A percentile compares a stretch with the other conserved stretches of the same genome.
Conservation (phyloP, 2,113 vertebrate genomes). For the Phaethornis superciliosus region DNA sequence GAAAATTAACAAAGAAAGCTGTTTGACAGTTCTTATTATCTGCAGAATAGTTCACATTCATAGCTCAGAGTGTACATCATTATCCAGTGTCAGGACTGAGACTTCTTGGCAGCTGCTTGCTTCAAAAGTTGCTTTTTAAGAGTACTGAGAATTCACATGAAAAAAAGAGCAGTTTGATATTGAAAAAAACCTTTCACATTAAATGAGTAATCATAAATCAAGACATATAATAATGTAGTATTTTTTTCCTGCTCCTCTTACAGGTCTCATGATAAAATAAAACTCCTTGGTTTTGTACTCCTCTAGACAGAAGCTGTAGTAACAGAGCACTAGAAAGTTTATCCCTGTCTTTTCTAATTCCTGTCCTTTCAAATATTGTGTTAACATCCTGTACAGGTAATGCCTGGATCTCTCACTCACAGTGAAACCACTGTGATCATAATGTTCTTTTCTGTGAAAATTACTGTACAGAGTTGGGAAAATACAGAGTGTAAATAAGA, state of each 20-base stretch:
- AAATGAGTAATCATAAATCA: neutral
- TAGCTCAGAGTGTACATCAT: neutral
- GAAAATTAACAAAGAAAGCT: neutral
- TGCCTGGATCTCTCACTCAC: neutral
- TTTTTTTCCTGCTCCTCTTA: neutral
- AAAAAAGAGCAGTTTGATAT: neutral
- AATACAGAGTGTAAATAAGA: neutral
- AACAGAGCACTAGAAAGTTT: neutral
- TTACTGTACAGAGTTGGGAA: neutral
- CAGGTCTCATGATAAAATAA: neutral
- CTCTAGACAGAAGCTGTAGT: neutral
- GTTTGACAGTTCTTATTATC: neutral
- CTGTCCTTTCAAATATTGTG: neutral
- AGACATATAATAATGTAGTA: neutral
- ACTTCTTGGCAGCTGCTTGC: neutral
- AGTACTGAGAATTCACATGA: neutral
- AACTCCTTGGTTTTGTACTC: neutral
- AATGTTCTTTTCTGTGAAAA: neutral
- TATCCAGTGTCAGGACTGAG: neutral
- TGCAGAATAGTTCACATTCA: neutral
- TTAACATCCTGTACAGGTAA: neutral
- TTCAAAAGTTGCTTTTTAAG: neutral
- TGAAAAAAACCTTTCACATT: neutral
- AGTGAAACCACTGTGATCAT: neutral
- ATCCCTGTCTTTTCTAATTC: neutral